A percentile compares a stretch with the other conserved stretches of the same genome.
phyloP scores from a whole-genome alignment of 2,113 vertebrate genomes.

The Cebus imitator region DNA sequence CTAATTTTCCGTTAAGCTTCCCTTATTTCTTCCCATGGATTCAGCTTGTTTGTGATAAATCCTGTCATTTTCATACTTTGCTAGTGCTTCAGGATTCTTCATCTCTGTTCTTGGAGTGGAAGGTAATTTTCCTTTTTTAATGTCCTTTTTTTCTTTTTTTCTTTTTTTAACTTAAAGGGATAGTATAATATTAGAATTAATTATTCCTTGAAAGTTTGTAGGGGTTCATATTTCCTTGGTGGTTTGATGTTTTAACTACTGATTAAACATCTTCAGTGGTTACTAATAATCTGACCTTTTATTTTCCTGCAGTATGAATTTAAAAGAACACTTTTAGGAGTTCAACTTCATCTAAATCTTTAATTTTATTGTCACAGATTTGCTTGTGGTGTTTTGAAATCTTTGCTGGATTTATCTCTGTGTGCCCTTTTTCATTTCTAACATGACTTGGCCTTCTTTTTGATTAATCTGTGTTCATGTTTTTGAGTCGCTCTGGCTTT shows the following conservation, averaged over 20 bases:
- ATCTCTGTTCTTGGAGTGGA: neutral
- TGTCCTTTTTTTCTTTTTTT: neutral
- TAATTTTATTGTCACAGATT: neutral
- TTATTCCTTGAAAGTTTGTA: neutral
- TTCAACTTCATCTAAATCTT: neutral
- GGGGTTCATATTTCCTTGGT: neutral
- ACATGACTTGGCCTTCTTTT: neutral
- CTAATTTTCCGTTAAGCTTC: no score
- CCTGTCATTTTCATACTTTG: neutral
- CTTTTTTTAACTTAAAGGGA: neutral
- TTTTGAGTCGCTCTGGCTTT: neutral
- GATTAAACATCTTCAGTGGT: neutral
- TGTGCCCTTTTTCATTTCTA: neutral
- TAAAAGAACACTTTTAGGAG: neutral
- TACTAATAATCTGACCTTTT: neutral
- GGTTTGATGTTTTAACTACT: neutral
- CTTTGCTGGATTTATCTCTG: neutral
- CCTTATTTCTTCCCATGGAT: fast-evolving
- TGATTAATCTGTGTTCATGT: neutral
- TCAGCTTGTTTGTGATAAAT: neutral
- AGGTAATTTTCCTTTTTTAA: no score
- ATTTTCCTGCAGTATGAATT: neutral
- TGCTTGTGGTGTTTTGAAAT: neutral
- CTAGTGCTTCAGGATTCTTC: neutral
- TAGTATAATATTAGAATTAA: neutral